Base-by-base conservation (phyloP, 2,113 vertebrate species). In the Platysteira castanea region DNA sequence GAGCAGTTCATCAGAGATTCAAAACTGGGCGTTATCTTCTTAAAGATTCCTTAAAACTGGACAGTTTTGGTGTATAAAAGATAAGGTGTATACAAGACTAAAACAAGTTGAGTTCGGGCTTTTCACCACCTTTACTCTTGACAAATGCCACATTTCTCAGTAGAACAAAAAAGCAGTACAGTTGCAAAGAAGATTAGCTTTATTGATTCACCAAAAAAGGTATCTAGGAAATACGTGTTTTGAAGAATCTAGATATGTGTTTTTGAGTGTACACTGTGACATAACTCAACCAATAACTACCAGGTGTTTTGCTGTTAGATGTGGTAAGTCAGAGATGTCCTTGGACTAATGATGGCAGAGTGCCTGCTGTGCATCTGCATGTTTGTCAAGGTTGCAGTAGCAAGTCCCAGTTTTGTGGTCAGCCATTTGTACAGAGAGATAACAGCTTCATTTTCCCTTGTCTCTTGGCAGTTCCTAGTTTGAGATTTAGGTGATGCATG, bases 101-200 rank as follows among this genome's bases (percentile, higher is more conserved):
- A 30, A 12, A 2, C 24, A 50, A 52, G 12, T 59, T 13, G 57
- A 74, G 8, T 61, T 56, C 0, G 0, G 41, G 12, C 17, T 63
- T 75, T 57, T 83, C 6, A 14, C 23, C 14, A 18, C 1, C 23
- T 59, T 68, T 60, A 14, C 7, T 75, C 6, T 63, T 82, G 61
- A 33, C 14, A 77, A 30, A 84, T 44, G 11, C 11, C 4, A 7
- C 12, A 10, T 49, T 39, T 73, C 3, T 50, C 5, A n/a, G 30
- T 12, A 61, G 39, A 63, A 33, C 30, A 46, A 46, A 81, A 93
- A 65, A 37, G 3, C 11, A 28, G 5, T 50, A 5, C 13, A 50
- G 3, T 63, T 4, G 1, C 27, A 17, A 33, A 47, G 33, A 59
- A 77, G 27, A 41, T 33, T 22, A 10, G 8, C 4, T 60, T 23